Evolutionary conservation across 2,113 vertebrate species (phyloP).

Genomic region (Chascanopsetta lugubris): DNA sequence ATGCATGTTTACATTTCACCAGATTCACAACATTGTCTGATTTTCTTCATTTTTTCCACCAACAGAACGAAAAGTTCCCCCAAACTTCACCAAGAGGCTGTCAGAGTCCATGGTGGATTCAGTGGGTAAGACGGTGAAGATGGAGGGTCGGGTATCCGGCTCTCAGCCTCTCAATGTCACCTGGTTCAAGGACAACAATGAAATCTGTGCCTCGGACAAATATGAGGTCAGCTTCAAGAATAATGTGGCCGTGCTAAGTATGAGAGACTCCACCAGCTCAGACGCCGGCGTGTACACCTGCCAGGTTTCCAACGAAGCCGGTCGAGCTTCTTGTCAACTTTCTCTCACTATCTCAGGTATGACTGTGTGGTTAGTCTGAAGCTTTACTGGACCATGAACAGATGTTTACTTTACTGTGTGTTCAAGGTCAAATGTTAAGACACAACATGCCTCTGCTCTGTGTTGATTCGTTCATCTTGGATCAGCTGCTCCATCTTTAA

Average conservation of each 20-base stretch:
- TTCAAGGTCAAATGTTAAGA: background rate
- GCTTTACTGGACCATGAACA: background rate
- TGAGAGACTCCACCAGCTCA: conserved; percentile 76
- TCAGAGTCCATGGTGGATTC: conserved; percentile 88
- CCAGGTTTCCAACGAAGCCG: conserved; percentile 89
- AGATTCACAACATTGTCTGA: conserved; percentile 1
- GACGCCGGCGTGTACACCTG: conserved; percentile 90
- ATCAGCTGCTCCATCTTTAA: background rate
- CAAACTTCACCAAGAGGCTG: conserved; percentile 91
- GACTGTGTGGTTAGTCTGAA: background rate
- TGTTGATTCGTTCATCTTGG: background rate
- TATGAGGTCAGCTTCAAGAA: conserved; percentile 89
- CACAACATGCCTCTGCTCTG: background rate
- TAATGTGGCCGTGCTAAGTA: conserved; percentile 81
- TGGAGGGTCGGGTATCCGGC: conserved; percentile 89
- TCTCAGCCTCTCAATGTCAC: conserved; percentile 88
- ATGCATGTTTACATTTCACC: background rate
- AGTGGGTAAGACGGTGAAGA: conserved; percentile 87
- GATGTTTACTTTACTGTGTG: background rate
- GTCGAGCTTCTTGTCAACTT: conserved; percentile 85
- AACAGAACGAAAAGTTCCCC: conserved; percentile 89
- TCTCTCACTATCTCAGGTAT: conserved; percentile 89
- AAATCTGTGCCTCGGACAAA: conserved; percentile 82
- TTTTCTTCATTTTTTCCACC: conserved; percentile 29
- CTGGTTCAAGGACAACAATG: conserved; percentile 90